A percentile compares a stretch with the other conserved stretches of the same genome.
These are phyloP conservation scores for Pempheris klunzingeri DNA, from an alignment of 2,797 vertebrate genomes.

Conservation along the genomic window DNA sequence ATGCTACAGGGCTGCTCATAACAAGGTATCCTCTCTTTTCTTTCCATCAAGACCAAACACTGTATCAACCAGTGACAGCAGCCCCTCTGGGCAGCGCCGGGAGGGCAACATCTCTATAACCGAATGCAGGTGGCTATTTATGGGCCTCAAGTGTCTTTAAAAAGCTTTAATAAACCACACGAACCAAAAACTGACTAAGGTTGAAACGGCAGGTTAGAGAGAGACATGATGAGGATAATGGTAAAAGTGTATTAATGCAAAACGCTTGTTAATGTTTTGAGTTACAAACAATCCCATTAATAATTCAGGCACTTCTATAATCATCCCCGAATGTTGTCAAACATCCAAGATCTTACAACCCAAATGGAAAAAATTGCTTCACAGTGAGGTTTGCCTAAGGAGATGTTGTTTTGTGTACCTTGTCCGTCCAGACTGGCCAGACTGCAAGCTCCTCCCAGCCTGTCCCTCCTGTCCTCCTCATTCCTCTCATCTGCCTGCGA, in stretches of 20 bases:
- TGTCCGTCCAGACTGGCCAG: conserved; percentile 95
- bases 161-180: conserved; percentile 23
- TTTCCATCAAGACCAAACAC: conserved; percentile 32
- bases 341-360: conserved; percentile 13
- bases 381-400: neutral
- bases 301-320: neutral
- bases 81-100: neutral
- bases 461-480: conserved; percentile 87
- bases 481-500: conserved; percentile 88
- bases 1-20: conserved; percentile 10
- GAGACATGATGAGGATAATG: neutral
- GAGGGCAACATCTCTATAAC: conserved; percentile 43
- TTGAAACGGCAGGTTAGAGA: neutral
- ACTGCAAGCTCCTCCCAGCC: conserved; percentile 91
- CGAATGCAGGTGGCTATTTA: conserved; percentile 43
- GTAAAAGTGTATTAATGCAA: neutral
- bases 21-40: conserved; percentile 41
- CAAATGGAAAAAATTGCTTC: neutral
- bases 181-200: neutral
- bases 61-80: conserved; percentile 36
- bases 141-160: conserved; percentile 42
- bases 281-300: conserved; percentile 23
- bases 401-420: conserved; percentile 82
- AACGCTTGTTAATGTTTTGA: neutral
- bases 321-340: neutral